These are phyloP conservation scores for Macaca mulatta DNA, from an alignment of 2,113 vertebrate genomes.

Conservation along the genomic window DNA sequence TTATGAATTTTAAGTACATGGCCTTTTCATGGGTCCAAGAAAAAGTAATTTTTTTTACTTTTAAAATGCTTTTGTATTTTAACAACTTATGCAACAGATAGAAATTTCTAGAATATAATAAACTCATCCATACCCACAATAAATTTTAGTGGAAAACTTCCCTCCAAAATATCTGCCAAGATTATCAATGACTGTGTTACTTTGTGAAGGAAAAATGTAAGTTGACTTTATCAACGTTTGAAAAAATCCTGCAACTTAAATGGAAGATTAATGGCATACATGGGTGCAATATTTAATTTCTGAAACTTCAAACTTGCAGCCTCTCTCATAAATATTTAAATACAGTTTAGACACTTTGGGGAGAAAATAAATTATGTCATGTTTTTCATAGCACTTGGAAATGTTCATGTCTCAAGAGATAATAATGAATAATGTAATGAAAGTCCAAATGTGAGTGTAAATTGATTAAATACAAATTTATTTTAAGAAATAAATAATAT, in stretches of 20 bases:
- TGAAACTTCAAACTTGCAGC: background rate
- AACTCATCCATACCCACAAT: background rate
- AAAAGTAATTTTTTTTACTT: background rate
- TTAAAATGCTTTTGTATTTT: background rate
- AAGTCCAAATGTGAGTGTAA: background rate
- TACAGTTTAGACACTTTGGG: background rate
- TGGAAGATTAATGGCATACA: background rate
- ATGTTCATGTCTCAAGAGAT: background rate
- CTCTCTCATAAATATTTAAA: background rate
- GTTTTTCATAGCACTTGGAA: constrained; percentile 17
- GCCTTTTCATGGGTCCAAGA: background rate
- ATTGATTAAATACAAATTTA: constrained; percentile 26
- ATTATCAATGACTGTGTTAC: background rate
- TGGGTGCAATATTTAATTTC: background rate
- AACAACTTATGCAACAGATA: background rate
- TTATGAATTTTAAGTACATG: background rate
- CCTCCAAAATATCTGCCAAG: background rate
- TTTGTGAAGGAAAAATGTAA: background rate
- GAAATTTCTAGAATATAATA: background rate
- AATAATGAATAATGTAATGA: background rate
- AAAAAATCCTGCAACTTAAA: background rate
- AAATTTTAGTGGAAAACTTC: background rate
- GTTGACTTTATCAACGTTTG: background rate
- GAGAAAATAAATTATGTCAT: constrained; percentile 4
- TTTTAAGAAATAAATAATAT: constrained; percentile 37